phyloP scores from a whole-genome alignment of 2,113 vertebrate species.

The Brevimyrus niger region DNA sequence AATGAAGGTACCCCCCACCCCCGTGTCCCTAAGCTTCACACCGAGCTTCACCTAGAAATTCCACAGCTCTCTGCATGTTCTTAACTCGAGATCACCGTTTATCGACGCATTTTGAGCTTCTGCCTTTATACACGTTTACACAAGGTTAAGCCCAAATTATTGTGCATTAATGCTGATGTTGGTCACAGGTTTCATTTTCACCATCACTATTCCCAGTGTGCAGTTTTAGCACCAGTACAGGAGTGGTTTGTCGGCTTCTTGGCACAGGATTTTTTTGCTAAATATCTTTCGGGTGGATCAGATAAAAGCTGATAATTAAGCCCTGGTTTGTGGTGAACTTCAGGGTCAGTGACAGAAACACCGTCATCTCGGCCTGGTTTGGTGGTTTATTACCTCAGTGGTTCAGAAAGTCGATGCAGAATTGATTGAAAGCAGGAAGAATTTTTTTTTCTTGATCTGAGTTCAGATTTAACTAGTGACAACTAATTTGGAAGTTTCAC shows the following conservation, averaged over 20 bases:
- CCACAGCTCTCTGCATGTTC: not conserved
- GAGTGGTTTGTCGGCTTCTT: not conserved
- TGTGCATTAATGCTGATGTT: not conserved
- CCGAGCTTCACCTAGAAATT: not conserved
- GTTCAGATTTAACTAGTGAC: not conserved
- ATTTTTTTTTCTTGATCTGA: not conserved
- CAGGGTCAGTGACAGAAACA: not conserved
- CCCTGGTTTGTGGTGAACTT: not conserved
- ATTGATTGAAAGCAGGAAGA: not conserved
- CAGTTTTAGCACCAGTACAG: not conserved
- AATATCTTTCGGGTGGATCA: not conserved
- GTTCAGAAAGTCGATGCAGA: not conserved
- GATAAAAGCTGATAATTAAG: not conserved
- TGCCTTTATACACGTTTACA: not conserved
- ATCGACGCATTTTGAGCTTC: not conserved
- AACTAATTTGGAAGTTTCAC: not conserved
- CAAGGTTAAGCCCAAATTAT: not conserved
- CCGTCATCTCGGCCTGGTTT: not conserved
- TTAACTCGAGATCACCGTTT: not conserved
- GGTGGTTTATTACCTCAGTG: not conserved
- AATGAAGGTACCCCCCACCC: slow-evolving; percentile 79
- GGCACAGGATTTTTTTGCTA: not conserved
- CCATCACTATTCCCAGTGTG: not conserved
- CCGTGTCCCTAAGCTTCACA: not conserved
- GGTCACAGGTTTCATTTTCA: not conserved